Conservation (phyloP, 2,113 vertebrate species). For the Lontra canadensis region DNA sequence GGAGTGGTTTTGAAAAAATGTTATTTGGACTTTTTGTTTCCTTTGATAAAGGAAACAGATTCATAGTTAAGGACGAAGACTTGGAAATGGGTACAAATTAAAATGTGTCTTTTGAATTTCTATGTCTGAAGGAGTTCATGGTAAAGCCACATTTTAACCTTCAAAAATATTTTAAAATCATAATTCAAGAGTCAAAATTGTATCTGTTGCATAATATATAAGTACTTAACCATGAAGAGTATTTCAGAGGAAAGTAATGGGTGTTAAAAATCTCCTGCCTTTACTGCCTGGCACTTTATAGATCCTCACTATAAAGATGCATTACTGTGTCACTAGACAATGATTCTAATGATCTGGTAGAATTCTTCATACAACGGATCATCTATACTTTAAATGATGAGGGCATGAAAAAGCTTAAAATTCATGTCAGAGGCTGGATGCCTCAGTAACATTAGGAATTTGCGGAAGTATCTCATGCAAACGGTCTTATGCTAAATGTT, state of each 20-base stretch:
- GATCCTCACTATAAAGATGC: neutral
- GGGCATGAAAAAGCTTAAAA: neutral
- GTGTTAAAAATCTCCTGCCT: neutral
- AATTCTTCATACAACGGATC: neutral
- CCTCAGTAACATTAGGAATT: neutral
- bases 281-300: neutral
- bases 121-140: neutral
- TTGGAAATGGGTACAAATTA: neutral
- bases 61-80: neutral
- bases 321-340: neutral
- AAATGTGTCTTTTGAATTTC: neutral
- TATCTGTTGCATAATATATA: neutral
- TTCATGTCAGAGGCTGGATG: neutral
- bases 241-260: neutral
- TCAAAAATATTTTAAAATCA: constrained; percentile 5
- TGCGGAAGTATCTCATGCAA: neutral
- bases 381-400: neutral
- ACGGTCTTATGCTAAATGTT: neutral
- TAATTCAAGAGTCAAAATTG: neutral
- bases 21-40: neutral
- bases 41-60: neutral
- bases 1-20: neutral
- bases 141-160: neutral
- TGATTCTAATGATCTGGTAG: neutral
- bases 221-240: neutral